Evolutionary conservation across 2,797 vertebrate species (phyloP).

Genomic region (Linurgus olivaceus): DNA sequence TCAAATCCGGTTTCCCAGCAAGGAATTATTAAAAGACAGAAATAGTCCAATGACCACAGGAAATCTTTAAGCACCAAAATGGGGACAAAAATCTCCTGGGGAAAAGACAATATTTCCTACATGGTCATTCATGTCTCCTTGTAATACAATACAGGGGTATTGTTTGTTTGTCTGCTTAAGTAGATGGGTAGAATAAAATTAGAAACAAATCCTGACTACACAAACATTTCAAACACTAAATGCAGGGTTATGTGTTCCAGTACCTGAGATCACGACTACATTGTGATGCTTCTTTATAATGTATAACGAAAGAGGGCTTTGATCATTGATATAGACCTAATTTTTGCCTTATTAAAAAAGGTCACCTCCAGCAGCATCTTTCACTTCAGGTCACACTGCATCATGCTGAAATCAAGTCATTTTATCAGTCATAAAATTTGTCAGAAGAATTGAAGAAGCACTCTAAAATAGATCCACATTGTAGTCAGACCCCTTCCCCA

Average conservation of each 20-base stretch:
- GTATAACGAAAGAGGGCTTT: not conserved
- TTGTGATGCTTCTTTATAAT: not conserved
- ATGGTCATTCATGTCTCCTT: conserved; percentile 14
- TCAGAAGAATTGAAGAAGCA: not conserved
- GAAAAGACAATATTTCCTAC: conserved; percentile 36
- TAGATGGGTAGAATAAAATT: conserved; percentile 18
- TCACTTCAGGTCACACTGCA: not conserved
- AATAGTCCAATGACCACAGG: conserved; percentile 55
- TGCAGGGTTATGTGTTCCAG: not conserved
- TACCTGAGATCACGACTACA: not conserved
- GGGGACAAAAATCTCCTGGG: conserved; percentile 29
- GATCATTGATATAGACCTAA: not conserved
- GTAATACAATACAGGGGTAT: conserved; percentile 22
- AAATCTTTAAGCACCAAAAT: conserved; percentile 52
- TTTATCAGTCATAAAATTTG: not conserved
- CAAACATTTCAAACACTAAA: not conserved
- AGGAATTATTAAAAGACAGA: conserved; percentile 62
- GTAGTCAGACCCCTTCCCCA: not conserved
- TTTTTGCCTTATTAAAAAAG: not conserved
- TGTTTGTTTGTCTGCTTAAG: conserved; percentile 52
- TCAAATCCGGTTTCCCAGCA: conserved; percentile 60
- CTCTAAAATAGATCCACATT: not conserved
- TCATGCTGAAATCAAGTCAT: not conserved
- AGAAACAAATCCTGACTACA: not conserved
- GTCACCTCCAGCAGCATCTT: not conserved